phyloP scores from a whole-genome alignment of 1,140 invertebrate genomes.

The Procambarus virginalis region DNA sequence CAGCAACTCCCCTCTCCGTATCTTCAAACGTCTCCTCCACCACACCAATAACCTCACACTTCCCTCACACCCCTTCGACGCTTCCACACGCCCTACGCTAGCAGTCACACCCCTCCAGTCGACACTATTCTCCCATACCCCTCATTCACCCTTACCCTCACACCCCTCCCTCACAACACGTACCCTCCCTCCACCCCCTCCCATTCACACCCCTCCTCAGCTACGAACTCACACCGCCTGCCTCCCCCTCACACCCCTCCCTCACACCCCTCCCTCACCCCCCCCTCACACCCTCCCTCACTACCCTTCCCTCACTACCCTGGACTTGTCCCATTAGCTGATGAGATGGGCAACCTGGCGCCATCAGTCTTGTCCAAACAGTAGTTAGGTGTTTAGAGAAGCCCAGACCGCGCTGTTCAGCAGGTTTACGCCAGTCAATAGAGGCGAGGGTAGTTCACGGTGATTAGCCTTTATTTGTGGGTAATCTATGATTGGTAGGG shows the following conservation, averaged over 20 bases:
- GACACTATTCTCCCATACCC: too few species aligned
- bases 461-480: slow-evolving; percentile 16
- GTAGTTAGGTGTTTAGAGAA: slow-evolving; percentile 32
- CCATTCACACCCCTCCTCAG: too few species aligned
- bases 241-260: not conserved
- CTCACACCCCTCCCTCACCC: not conserved
- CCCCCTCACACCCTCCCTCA: not conserved
- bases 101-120: too few species aligned
- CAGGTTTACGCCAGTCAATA: slow-evolving; percentile 8
- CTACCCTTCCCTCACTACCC: not conserved
- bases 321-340: slow-evolving; percentile 7
- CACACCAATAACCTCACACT: too few species aligned
- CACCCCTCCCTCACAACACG: too few species aligned
- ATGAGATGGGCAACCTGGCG: not conserved
- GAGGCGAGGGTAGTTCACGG: slow-evolving; percentile 4
- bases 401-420: not conserved
- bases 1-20: too few species aligned
- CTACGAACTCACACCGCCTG: not conserved
- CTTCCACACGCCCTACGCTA: too few species aligned
- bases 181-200: too few species aligned
- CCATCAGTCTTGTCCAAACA: slow-evolving; percentile 25
- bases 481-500: slow-evolving; percentile 27
- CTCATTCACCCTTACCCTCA: too few species aligned
- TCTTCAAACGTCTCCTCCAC: too few species aligned
- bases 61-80: not conserved